A percentile compares a stretch with the other conserved stretches of the same genome.
phyloP scores from a whole-genome alignment of 2,113 vertebrate genomes.

The Plotosus lineatus region DNA sequence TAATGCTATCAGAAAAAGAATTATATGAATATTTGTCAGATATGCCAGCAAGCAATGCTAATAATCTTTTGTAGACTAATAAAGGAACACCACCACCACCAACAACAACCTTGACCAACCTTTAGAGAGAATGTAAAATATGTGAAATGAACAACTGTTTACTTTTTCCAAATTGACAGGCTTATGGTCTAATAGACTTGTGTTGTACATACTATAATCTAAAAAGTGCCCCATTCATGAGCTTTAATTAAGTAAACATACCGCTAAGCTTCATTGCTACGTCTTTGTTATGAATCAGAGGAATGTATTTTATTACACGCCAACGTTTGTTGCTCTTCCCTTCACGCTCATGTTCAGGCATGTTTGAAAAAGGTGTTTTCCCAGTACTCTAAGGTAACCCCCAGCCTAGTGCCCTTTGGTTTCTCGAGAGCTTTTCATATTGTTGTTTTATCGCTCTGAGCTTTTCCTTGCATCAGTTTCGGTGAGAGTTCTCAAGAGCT shows the following conservation, averaged over 20 bases:
- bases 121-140: background rate
- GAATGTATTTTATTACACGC: background rate
- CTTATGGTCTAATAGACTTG: background rate
- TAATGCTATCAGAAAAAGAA: background rate
- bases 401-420: slow-evolving; percentile 32
- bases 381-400: slow-evolving; percentile 24
- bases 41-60: background rate
- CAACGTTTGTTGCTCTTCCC: background rate
- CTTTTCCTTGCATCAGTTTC: slow-evolving; percentile 38
- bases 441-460: slow-evolving; percentile 31
- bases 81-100: no score
- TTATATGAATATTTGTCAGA: slow-evolving; percentile 20
- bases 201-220: background rate
- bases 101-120: background rate
- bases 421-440: slow-evolving; percentile 20
- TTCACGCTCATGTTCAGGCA: slow-evolving; percentile 20
- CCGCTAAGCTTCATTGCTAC: background rate
- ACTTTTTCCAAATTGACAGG: background rate
- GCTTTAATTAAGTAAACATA: background rate
- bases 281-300: background rate
- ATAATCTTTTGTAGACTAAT: background rate
- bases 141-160: background rate
- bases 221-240: background rate
- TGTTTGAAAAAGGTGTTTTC: slow-evolving; percentile 47
- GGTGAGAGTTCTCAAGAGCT: slow-evolving; percentile 40